A percentile compares a stretch with the other conserved stretches of the same genome.
Evolutionary conservation across 2,888 invertebrate species (phyloP).

Genomic region (Disparrhopalites patrizii): DNA sequence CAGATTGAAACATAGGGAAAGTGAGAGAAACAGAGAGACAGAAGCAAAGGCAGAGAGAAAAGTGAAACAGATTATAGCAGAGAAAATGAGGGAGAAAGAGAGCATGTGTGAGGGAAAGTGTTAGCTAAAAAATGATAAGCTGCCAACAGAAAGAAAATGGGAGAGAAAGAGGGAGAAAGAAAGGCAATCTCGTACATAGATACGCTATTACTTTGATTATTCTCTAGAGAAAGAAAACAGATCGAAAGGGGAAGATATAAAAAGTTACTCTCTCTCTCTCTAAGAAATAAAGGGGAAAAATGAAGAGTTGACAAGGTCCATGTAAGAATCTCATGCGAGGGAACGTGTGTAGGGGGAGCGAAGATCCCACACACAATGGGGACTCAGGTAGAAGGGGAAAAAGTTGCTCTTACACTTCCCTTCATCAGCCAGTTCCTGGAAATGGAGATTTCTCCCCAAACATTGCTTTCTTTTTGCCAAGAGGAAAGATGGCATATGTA

Average conservation of each 20-base stretch:
- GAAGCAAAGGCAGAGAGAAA: background rate
- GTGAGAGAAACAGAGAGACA: too few relatives aligned
- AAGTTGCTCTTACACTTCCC: too few relatives aligned
- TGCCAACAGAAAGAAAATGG: background rate
- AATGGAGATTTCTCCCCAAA: too few relatives aligned
- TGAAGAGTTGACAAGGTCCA: background rate
- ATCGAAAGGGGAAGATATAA: background rate
- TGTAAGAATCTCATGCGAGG: background rate
- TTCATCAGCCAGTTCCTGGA: too few relatives aligned
- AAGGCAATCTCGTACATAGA: background rate
- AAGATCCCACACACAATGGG: too few relatives aligned
- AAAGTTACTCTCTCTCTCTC: too few relatives aligned
- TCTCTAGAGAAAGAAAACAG: conserved; percentile 10
- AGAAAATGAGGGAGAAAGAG: background rate
- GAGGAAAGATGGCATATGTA: too few relatives aligned
- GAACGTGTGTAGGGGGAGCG: background rate
- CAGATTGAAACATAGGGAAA: too few relatives aligned
- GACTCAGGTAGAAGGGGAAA: too few relatives aligned
- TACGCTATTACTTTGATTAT: conserved; percentile 15
- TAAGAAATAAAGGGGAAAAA: background rate
- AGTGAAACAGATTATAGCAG: background rate
- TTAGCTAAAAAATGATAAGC: background rate
- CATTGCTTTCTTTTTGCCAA: too few relatives aligned
- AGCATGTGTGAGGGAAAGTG: too few relatives aligned
- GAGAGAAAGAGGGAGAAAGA: background rate